Evolutionary conservation across 2,113 vertebrate species (phyloP).

Genomic region (Oryzias woworae): DNA sequence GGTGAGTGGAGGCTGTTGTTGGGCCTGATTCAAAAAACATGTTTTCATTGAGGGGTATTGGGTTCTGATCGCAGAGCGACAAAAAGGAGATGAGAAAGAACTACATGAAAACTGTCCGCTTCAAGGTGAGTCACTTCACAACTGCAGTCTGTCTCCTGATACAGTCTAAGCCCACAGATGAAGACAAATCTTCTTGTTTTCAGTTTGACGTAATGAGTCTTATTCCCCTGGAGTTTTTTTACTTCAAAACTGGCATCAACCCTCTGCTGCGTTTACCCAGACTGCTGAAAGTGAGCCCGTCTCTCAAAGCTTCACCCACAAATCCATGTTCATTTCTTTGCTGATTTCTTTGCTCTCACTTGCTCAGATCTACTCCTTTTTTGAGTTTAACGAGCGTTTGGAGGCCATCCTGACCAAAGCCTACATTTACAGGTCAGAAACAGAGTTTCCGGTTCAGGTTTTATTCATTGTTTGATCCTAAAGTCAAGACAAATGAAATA

Average conservation of each 20-base stretch:
- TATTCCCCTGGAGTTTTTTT: constrained; percentile 91
- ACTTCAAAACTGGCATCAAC: constrained; percentile 88
- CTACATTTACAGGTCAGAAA: constrained; percentile 91
- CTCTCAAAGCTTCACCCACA: too few relatives aligned
- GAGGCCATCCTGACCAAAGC: constrained; percentile 96
- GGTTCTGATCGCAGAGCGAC: constrained; percentile 76
- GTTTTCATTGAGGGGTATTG: background rate
- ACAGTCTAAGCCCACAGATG: background rate
- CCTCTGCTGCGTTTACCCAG: constrained; percentile 89
- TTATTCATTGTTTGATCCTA: too few relatives aligned
- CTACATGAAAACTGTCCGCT: constrained; percentile 86
- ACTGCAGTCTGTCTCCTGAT: background rate
- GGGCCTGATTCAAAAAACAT: background rate
- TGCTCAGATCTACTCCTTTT: constrained; percentile 90
- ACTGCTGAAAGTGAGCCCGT: constrained; percentile 84
- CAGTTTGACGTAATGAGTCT: constrained; percentile 91
- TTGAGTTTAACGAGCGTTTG: constrained; percentile 93
- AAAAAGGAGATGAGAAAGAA: constrained; percentile 90
- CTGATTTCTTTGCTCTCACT: background rate
- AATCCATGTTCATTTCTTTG: too few relatives aligned
- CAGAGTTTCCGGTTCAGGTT: too few relatives aligned
- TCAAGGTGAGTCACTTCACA: constrained; percentile 80
- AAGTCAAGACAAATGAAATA: too few relatives aligned
- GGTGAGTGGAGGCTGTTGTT: constrained; percentile 75
- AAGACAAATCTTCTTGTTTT: constrained; percentile 23